Conservation (phyloP, 1,140 invertebrate species). For the Panulirus ornatus region DNA sequence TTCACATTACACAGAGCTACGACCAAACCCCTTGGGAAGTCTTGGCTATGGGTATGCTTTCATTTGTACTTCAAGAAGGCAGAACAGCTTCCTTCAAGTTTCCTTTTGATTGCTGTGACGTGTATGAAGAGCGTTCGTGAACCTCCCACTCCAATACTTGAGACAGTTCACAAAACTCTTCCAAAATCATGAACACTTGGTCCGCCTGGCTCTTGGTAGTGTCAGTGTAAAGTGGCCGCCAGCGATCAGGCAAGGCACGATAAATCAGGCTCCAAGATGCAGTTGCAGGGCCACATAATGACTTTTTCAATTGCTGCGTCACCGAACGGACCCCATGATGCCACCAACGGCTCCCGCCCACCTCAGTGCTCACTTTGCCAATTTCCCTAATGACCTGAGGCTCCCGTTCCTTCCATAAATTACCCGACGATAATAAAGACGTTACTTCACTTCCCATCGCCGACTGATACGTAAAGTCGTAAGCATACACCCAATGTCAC, state of each 20-base stretch:
- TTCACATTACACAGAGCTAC: too few species aligned
- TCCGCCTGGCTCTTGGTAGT: too few species aligned
- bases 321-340: background rate
- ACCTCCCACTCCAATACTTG: too few species aligned
- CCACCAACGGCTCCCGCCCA: background rate
- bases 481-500: background rate
- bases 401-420: constrained; percentile 29
- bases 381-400: constrained; percentile 32
- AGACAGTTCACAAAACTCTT: too few species aligned
- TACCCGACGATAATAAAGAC: constrained; percentile 42
- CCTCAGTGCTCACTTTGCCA: constrained; percentile 34
- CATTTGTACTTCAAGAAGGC: too few species aligned
- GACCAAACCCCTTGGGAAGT: too few species aligned
- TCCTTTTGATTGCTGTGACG: too few species aligned
- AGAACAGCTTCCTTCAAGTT: too few species aligned
- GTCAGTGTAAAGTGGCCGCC: background rate
- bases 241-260: constrained; percentile 7
- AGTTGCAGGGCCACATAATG: constrained; percentile 47
- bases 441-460: constrained; percentile 3
- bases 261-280: constrained; percentile 52
- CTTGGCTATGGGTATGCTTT: too few species aligned
- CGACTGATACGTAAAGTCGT: background rate
- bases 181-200: too few species aligned
- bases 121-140: too few species aligned
- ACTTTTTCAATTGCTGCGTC: constrained; percentile 52